Evolutionary conservation across 1,140 invertebrate species (phyloP).

Genomic region (Calosoma granatense): DNA sequence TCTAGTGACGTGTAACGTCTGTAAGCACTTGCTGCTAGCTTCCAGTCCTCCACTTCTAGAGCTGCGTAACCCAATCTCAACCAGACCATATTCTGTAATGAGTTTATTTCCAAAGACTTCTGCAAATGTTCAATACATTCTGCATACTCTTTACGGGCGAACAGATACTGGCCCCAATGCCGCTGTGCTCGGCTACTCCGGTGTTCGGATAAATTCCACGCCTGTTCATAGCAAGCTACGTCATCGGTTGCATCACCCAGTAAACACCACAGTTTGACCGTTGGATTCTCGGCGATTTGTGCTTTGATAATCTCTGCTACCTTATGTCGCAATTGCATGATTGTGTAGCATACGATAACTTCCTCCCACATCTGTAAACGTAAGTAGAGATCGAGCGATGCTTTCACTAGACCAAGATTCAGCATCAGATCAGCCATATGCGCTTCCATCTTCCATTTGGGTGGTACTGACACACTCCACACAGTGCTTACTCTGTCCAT

Average conservation of each 20-base stretch:
- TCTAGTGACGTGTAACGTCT: conserved; percentile 78
- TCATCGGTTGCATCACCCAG: conserved; percentile 60
- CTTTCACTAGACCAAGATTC: conserved; percentile 71
- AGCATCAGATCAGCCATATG: conserved; percentile 69
- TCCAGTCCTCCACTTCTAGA: conserved; percentile 69
- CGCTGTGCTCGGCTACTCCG: conserved; percentile 71
- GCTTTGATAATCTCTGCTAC: conserved; percentile 81
- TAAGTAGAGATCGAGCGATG: conserved; percentile 76
- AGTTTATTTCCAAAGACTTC: conserved; percentile 73
- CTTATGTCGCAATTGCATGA: conserved; percentile 74
- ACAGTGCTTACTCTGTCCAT: conserved; percentile 41
- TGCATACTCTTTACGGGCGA: conserved; percentile 59
- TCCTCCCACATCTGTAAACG: conserved; percentile 83
- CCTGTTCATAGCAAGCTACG: conserved; percentile 75
- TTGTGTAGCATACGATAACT: conserved; percentile 82
- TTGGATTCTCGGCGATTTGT: conserved; percentile 69
- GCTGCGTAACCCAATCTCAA: conserved; percentile 77
- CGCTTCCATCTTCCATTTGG: conserved; percentile 64
- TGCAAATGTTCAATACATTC: conserved; percentile 70
- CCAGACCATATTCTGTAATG: conserved; percentile 75
- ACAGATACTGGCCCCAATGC: conserved; percentile 75
- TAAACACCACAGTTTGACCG: conserved; percentile 79
- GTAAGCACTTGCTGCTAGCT: conserved; percentile 74
- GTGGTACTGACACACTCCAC: conserved; percentile 55
- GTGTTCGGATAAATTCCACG: conserved; percentile 79